These are phyloP conservation scores for Gouania willdenowi DNA, from an alignment of 2,797 vertebrate genomes.

Conservation along the genomic window DNA sequence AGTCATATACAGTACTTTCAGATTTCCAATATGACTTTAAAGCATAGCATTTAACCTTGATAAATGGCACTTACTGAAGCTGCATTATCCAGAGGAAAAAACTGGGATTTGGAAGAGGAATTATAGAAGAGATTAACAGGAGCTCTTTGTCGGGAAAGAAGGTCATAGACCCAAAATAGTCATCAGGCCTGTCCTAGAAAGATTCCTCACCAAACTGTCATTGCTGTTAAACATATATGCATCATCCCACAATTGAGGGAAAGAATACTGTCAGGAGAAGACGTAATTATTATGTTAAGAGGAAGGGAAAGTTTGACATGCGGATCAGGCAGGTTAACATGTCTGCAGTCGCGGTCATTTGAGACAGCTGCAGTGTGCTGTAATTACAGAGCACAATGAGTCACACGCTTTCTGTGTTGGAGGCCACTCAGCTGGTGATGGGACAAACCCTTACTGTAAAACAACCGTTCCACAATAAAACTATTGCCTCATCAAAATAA, in stretches of 20 bases:
- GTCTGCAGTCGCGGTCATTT: constrained; percentile 66
- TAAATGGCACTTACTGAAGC: constrained; percentile 54
- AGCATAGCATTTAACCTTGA: constrained; percentile 36
- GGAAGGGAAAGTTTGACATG: constrained; percentile 72
- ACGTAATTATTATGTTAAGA: constrained; percentile 66
- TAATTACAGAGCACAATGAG: constrained; percentile 72
- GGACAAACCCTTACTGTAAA: constrained; percentile 39
- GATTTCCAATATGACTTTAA: constrained; percentile 24
- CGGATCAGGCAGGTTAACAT: constrained; percentile 68
- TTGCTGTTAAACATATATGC: constrained; percentile 58
- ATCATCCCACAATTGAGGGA: constrained; percentile 55
- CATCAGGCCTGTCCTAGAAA: constrained; percentile 53
- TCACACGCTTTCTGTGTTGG: constrained; percentile 53
- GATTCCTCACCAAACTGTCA: constrained; percentile 59
- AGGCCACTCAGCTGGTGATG: constrained; percentile 43
- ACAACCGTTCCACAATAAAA: constrained; percentile 42
- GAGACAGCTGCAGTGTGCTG: constrained; percentile 59
- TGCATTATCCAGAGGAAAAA: constrained; percentile 34
- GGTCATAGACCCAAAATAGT: constrained; percentile 64
- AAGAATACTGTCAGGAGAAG: constrained; percentile 60
- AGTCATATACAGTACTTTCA: constrained; percentile 34
- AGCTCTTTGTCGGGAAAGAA: constrained; percentile 57
- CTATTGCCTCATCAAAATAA: constrained; percentile 55
- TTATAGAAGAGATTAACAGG: constrained; percentile 58
- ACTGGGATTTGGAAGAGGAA: constrained; percentile 50